Evolutionary conservation across 92 coral and sea anemone species (phyloP), one percentile per base, ranked within the genome.

Genomic region (Zoanthus sociatus): DNA sequence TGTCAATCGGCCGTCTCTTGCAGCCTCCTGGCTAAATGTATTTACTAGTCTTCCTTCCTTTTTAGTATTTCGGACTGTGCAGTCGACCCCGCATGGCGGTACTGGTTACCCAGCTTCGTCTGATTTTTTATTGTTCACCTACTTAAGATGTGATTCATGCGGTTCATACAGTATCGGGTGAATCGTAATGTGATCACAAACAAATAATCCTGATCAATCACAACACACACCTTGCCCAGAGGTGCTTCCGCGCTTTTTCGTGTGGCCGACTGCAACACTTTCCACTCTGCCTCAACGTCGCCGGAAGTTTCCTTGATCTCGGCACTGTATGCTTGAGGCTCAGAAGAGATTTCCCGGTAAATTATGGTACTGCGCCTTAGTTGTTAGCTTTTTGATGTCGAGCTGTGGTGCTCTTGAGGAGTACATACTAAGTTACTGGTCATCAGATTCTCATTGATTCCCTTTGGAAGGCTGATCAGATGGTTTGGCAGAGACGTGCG

Each of bases 401-500:
- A 63, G 69, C 69, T 17, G 31, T 63, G 26, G 69, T 63, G 69
- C 20, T 16, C 21, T 63, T 15, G 69, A 16, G 69, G 69, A 63
- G 0, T 63, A 16, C 69, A n/a, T n/a, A n/a, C n/a, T n/a, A n/a
- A n/a, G n/a, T n/a, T n/a, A n/a, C n/a, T n/a, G 69, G 69, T 63
- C 21, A 63, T 20, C 69, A 63, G 26, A 7, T 2, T 26, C 69
- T 63, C 69, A 5, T 68, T 61, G 20, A 82, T 68, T 64, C 73
- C 75, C n/a, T 13, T 46, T 61, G 63, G 69, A 42, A 69, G 31
- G 18, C 53, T 53, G 71, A 30, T 74, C 53, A 79, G 85, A 16
- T 53, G 85, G 69, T 53, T 53, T 68, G 56, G 85, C 69, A 53
- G 71, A 53, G 66, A 44, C 54, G 37, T 58, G 18, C 84, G 37